Percentiles rank a stretch among this genome's conserved stretches.
Conservation (phyloP, 2,113 vertebrate genomes). For the Tiliqua scincoides region DNA sequence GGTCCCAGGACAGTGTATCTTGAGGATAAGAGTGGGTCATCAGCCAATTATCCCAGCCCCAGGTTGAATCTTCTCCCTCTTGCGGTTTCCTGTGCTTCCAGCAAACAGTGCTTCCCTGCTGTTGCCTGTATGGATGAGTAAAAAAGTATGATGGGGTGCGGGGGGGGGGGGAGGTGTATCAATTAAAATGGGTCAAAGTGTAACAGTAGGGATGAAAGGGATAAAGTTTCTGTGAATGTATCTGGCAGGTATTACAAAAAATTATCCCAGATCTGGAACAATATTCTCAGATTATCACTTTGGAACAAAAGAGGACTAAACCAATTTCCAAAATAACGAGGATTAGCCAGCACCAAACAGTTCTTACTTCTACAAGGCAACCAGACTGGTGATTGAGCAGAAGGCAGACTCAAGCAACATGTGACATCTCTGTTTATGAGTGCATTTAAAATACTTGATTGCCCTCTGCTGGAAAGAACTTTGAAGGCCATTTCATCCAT, state of each 20-base stretch:
- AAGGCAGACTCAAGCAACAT: neutral
- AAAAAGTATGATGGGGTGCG: no score
- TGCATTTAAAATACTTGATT: slow-evolving; percentile 10
- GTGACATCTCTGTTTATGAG: neutral
- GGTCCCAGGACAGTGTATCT: no score
- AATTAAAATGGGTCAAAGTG: no score
- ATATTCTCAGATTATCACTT: neutral
- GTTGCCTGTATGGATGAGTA: no score
- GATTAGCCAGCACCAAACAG: neutral
- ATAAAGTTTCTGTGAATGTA: no score
- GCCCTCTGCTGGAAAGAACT: slow-evolving; percentile 30
- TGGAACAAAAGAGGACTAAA: neutral
- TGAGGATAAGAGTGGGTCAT: no score
- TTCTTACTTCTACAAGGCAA: neutral
- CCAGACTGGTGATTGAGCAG: neutral
- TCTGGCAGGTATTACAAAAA: neutral
- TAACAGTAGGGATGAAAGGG: no score
- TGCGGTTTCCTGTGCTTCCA: no score
- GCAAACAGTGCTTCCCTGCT: no score
- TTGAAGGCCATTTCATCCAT: neutral
- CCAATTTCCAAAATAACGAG: neutral
- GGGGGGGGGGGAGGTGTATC: no score
- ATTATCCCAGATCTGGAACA: neutral
- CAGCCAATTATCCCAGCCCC: no score
- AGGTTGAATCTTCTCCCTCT: no score